Conservation (phyloP, 2,113 vertebrate genomes). For the Abramis brama region DNA sequence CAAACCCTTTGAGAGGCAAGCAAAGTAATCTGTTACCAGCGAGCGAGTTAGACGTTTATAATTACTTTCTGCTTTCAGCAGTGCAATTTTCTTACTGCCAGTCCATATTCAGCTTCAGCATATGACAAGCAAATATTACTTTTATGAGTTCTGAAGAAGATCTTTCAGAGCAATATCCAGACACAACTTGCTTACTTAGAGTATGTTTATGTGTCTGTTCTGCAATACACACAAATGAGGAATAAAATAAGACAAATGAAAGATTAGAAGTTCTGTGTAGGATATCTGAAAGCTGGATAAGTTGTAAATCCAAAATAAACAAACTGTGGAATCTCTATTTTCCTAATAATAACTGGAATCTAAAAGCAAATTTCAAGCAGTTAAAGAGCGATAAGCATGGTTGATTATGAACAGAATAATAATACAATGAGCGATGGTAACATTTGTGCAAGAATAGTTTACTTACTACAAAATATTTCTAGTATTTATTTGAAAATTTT, state of each 20-base stretch:
- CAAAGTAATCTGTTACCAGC: constrained; percentile 5
- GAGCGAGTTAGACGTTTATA: not conserved
- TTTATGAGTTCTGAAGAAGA: not conserved
- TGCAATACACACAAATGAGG: not conserved
- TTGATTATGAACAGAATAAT: not conserved
- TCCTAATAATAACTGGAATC: not conserved
- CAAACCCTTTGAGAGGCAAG: not conserved
- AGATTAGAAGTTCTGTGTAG: not conserved
- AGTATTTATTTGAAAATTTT: too few relatives aligned
- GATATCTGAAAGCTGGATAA: not conserved
- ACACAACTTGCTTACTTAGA: not conserved
- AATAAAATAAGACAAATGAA: not conserved
- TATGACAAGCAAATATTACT: not conserved
- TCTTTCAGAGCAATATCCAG: constrained; percentile 2
- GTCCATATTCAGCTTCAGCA: not conserved
- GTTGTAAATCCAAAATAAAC: not conserved
- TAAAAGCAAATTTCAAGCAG: not conserved
- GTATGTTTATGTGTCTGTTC: not conserved
- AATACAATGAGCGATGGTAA: not conserved
- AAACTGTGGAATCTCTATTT: not conserved
- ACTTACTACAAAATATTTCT: too few relatives aligned
- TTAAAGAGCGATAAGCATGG: not conserved
- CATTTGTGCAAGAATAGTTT: too few relatives aligned
- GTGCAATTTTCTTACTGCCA: not conserved
- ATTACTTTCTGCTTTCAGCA: constrained; percentile 4